Evolutionary conservation across 2,888 invertebrate genomes (phyloP), one percentile per base, ranked within the genome.

Genomic region (Cosmorhoe ocellata): DNA sequence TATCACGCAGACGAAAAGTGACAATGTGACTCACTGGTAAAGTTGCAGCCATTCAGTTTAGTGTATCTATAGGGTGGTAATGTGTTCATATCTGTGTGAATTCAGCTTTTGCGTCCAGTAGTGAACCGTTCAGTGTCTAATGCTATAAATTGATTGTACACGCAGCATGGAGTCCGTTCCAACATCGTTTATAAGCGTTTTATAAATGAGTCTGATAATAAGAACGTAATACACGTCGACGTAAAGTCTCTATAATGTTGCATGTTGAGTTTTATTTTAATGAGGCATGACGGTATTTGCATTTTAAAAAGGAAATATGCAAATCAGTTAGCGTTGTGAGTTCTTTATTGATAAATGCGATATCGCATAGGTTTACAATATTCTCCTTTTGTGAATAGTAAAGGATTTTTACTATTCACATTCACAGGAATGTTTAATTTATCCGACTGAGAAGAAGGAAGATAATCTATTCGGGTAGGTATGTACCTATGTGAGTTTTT

Each of bases 101-200:
- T n/a, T n/a, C n/a, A 45, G 10, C n/a, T 37, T 48, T 36, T 9
- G 22, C 40, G 53, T 53, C 53, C 53, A 48, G 53, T 34, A 41
- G 40, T 53, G 43, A 27, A 6, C n/a, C 36, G 22, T 44, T 39
- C 43, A 37, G 58, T 48, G 56, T 72, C 66, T 58, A 72, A 69
- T 66, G 70, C 76, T 69, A 84, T 84, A 83, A 87, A 87, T 85
- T 86, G 84, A 85, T 86, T 83, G 84, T 79, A 69, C 59, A 64
- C 84, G 24, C 85, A 77, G 83, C 82, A 66, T 79, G 86, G 63
- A 50, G 77, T 69, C 82, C 77, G 76, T 71, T 73, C 76, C 73
- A 67, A 63, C 71, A 75, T 73, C 66, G 68, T 76, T 81, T 79
- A 84, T 79, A 77, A 77, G 78, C 75, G 74, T 67, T 76, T 81